These are phyloP conservation scores for Epirrita christyi DNA, from an alignment of 2,888 invertebrate species.

Conservation along the genomic window DNA sequence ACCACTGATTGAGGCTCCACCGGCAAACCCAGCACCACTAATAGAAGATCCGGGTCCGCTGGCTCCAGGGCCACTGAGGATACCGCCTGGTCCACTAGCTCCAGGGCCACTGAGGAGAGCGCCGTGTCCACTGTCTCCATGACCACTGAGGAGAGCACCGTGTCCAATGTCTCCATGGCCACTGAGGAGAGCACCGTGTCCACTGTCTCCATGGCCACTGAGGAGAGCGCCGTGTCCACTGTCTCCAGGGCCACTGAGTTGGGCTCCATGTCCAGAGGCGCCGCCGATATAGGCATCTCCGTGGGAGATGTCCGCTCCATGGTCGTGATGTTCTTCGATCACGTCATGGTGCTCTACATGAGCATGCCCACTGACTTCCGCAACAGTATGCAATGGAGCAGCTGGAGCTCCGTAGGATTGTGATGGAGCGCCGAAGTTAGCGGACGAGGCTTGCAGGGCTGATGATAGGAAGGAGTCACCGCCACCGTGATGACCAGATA, in stretches of 20 bases:
- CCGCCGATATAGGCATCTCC: constrained; percentile 23
- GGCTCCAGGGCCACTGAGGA: constrained; percentile 8
- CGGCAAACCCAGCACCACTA: constrained; percentile 17
- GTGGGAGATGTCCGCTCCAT: constrained; percentile 26
- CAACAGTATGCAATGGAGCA: constrained; percentile 29
- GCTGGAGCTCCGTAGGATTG: constrained; percentile 60
- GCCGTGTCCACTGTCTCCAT: constrained; percentile 6
- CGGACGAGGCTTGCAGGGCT: constrained; percentile 67
- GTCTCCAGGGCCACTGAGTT: constrained; percentile 7
- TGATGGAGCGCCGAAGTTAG: constrained; percentile 69
- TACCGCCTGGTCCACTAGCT: constrained; percentile 10
- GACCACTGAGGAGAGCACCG: background rate
- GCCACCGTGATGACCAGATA: constrained; percentile 53
- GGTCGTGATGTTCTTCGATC: constrained; percentile 39
- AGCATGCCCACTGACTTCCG: constrained; percentile 26
- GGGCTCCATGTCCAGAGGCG: constrained; percentile 8
- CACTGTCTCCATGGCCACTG: constrained; percentile 9
- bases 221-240: constrained; percentile 8
- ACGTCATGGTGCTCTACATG: constrained; percentile 39
- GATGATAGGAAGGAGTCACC: constrained; percentile 68
- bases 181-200: background rate
- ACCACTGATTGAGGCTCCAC: constrained; percentile 12
- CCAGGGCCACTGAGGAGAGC: constrained; percentile 15
- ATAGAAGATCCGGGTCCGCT: constrained; percentile 12
- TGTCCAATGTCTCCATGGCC: constrained; percentile 10